A percentile compares a stretch with the other conserved stretches of the same genome.
phyloP scores from a whole-genome alignment of 2,113 vertebrate genomes.

The Chroicocephalus ridibundus region DNA sequence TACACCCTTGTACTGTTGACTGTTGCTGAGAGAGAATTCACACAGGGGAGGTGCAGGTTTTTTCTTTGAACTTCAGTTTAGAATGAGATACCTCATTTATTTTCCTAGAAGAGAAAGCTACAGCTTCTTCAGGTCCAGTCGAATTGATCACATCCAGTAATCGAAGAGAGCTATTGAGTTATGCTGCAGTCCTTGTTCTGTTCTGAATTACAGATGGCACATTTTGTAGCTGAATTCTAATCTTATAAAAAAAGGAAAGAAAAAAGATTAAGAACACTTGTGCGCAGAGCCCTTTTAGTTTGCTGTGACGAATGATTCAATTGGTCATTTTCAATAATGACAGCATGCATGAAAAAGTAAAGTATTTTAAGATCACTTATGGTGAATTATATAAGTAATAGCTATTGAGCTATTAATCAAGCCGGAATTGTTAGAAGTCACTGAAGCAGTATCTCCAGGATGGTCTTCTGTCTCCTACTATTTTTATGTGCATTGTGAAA shows the following conservation, averaged over 20 bases:
- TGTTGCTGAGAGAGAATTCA: not conserved
- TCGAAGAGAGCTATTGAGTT: slow-evolving; percentile 2
- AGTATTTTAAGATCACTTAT: slow-evolving; percentile 63
- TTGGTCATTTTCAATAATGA: slow-evolving; percentile 52
- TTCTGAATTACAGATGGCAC: slow-evolving; percentile 14
- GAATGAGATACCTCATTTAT: not conserved
- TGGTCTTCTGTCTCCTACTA: not conserved
- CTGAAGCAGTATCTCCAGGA: slow-evolving; percentile 37
- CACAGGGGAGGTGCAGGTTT: not conserved
- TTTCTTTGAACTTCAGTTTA: not conserved
- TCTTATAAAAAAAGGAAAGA: not conserved
- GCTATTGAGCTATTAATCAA: slow-evolving; percentile 64
- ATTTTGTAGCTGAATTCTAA: slow-evolving; percentile 1
- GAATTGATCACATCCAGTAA: slow-evolving; percentile 30
- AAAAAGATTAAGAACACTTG: slow-evolving; percentile 31
- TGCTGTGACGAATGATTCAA: slow-evolving; percentile 56
- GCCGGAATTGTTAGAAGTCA: slow-evolving; percentile 12
- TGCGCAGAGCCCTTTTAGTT: slow-evolving; percentile 47
- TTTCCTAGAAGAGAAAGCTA: not conserved
- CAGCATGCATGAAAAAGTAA: slow-evolving; percentile 47
- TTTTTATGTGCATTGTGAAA: slow-evolving; percentile 17
- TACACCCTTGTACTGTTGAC: not conserved
- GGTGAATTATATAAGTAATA: slow-evolving; percentile 57
- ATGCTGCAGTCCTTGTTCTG: not conserved
- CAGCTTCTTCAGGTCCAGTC: not conserved